Evolutionary conservation across 2,797 vertebrate species (phyloP).

Genomic region (Mus caroli): DNA sequence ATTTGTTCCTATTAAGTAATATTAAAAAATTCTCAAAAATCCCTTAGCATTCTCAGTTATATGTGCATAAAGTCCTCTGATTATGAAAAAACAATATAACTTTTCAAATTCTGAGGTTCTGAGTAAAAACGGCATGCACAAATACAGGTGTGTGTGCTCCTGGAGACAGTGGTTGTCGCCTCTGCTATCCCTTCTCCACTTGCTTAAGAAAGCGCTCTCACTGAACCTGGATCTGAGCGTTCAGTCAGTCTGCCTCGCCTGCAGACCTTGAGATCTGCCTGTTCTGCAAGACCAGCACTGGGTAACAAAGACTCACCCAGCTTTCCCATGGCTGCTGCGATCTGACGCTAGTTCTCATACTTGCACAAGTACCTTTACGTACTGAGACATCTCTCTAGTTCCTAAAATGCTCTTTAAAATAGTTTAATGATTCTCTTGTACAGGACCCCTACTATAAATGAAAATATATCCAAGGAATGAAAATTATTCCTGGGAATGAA

Average conservation of each 20-base stretch:
- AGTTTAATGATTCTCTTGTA: constrained; percentile 40
- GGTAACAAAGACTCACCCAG: neutral
- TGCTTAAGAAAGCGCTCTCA: neutral
- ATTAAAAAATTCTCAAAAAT: constrained; percentile 47
- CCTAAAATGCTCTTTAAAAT: constrained; percentile 48
- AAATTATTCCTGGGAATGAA: constrained; percentile 53
- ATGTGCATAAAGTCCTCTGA: constrained; percentile 8
- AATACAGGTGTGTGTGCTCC: neutral
- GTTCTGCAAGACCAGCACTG: neutral
- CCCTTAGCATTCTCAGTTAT: constrained; percentile 39
- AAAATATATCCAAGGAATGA: constrained; percentile 47
- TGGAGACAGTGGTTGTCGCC: neutral
- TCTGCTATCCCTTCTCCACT: neutral
- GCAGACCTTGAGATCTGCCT: neutral
- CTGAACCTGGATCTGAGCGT: neutral
- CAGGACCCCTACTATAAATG: constrained; percentile 14
- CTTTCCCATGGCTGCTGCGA: neutral
- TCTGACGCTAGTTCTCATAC: neutral
- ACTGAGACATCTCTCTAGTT: neutral
- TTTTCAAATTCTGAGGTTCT: constrained; percentile 24
- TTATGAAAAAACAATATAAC: constrained; percentile 37
- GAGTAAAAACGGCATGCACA: neutral
- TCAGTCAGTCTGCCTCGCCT: neutral
- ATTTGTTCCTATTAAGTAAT: constrained; percentile 48
- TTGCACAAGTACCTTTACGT: neutral